These are phyloP conservation scores for Melanotaenia nigrans DNA, from an alignment of 2,797 vertebrate species.

Conservation along the genomic window DNA sequence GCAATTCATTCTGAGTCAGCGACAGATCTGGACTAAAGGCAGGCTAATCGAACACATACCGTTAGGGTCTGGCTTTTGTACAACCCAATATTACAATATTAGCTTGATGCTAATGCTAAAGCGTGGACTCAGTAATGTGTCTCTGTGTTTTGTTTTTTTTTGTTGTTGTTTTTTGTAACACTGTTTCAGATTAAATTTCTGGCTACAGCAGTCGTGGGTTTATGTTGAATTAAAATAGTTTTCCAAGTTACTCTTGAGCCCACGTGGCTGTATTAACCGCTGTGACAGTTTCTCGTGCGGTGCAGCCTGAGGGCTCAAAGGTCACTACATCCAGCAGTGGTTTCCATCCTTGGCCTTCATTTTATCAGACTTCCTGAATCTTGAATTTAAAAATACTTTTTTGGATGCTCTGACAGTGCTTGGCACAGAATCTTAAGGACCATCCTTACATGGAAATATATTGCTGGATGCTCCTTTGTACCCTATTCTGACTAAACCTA, in stretches of 20 bases:
- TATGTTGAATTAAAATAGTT: not conserved
- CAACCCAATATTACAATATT: no score
- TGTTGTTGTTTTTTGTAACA: not conserved
- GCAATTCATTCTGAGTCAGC: no score
- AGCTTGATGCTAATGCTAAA: no score
- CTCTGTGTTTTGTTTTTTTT: not conserved
- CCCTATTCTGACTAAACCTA: not conserved
- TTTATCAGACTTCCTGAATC: not conserved
- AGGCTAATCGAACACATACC: no score
- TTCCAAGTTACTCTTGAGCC: no score
- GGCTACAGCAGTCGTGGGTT: not conserved
- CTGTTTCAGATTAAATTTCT: not conserved
- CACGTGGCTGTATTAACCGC: no score
- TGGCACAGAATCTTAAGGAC: not conserved
- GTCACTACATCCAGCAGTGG: not conserved
- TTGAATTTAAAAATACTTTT: not conserved
- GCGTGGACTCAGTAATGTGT: not conserved
- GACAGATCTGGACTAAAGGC: no score
- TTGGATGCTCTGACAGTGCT: not conserved
- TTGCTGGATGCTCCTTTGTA: not conserved
- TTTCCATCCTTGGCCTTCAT: not conserved
- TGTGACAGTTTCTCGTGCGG: no score
- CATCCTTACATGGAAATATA: no score
- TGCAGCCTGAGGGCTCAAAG: not conserved
- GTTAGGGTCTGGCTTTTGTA: no score